phyloP scores from a whole-genome alignment of 2,888 invertebrate genomes.

The Clivina fossor region DNA sequence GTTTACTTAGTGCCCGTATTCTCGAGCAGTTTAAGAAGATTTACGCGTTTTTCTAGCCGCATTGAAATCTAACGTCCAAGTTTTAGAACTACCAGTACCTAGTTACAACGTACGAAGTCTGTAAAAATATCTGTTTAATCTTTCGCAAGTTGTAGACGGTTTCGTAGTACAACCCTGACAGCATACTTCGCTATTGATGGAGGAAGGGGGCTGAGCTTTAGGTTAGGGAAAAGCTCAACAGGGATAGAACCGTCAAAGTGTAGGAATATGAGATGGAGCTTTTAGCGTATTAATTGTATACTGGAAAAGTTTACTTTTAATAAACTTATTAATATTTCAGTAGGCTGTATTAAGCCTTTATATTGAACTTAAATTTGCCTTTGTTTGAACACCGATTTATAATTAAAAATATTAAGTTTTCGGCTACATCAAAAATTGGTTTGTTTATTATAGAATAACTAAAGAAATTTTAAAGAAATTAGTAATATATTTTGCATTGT shows the following conservation, averaged over 20 bases:
- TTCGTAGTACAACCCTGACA: too few relatives aligned
- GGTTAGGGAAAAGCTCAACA: too few relatives aligned
- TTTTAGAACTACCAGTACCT: neutral
- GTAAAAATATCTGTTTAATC: slow-evolving; percentile 15
- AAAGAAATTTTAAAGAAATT: too few relatives aligned
- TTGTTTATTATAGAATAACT: too few relatives aligned
- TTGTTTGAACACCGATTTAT: too few relatives aligned
- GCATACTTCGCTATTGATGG: too few relatives aligned
- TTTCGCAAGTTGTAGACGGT: slow-evolving; percentile 1
- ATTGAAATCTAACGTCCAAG: slow-evolving; percentile 5
- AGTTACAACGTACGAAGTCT: slow-evolving; percentile 3
- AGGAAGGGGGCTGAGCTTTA: too few relatives aligned
- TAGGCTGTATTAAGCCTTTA: neutral
- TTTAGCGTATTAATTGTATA: slow-evolving; percentile 14
- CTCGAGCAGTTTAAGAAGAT: neutral
- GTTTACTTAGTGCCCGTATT: too few relatives aligned
- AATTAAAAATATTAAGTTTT: too few relatives aligned
- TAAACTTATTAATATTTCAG: slow-evolving; percentile 11
- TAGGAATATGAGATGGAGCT: slow-evolving; percentile 10
- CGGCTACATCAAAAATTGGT: too few relatives aligned
- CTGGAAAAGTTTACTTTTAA: slow-evolving; percentile 17
- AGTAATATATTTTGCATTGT: too few relatives aligned
- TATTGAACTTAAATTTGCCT: too few relatives aligned
- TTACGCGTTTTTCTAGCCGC: slow-evolving; percentile 1
- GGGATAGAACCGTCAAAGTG: slow-evolving; percentile 3